Base-by-base conservation (phyloP, 2,888 invertebrate genomes). In the Mythimna lalbum region DNA sequence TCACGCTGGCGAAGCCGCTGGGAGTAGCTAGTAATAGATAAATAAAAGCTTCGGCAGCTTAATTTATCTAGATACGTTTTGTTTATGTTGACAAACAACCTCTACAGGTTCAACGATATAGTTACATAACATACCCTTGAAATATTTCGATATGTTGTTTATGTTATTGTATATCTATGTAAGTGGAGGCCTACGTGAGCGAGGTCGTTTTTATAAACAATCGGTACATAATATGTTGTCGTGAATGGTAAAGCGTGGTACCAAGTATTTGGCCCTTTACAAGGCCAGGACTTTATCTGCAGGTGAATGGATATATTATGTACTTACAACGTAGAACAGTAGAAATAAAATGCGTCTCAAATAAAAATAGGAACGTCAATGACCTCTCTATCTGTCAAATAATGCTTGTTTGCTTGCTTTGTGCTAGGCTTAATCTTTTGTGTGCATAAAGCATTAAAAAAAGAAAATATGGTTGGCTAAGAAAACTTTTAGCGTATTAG, bases 141-240 rank as follows among this genome's bases (percentile, higher is more conserved):
- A 73, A 43, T 27, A 27, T 27, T 57, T 62, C 2, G 12, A 17
- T 17, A 43, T 61, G 43, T 52, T 74, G 63, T 70, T 36, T 14
- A 14, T 75, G 36, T 69, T 69, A 66, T 69, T 73, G 36, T 69
- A 49, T 69, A 49, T 33, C 27, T 49, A 63, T 69, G 75, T 74
- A 63, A 60, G 63, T 60, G 50, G 21, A 27, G 27, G 76, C 78
- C 53, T 78, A 73, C 77, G 74, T 78, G 76, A 6, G 50, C 73
- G 78, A 78, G 78, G 77, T 63, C 77, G n/a, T 57, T 56, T 47
- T 76, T 76, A 47, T 55, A 66, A 39, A 69, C 64, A 47, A 62
- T 77, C 39, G 56, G 27, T 36, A 57, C 31, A 39, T 61, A 63
- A 71, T 75, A 53, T 53, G 64, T 75, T 65, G 19, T 62, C 31